These are phyloP conservation scores for Gopherus flavomarginatus DNA, from an alignment of 2,113 vertebrate species.

Conservation along the genomic window DNA sequence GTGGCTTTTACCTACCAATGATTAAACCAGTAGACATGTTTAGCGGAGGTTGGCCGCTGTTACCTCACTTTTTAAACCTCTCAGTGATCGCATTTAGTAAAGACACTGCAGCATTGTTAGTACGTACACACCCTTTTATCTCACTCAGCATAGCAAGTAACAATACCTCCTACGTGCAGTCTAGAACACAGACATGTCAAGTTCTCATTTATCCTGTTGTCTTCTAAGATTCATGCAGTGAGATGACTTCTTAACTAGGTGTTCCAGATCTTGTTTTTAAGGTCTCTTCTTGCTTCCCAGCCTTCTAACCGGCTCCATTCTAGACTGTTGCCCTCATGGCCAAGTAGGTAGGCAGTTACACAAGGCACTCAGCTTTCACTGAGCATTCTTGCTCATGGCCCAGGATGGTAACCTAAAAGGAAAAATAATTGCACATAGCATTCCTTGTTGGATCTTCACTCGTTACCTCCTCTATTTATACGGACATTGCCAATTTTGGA, in stretches of 20 bases:
- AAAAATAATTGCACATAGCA: slow-evolving; percentile 1
- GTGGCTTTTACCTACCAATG: background rate
- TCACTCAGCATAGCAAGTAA: background rate
- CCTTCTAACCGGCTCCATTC: background rate
- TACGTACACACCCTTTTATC: rapidly evolving
- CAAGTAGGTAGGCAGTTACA: background rate
- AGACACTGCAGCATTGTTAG: background rate
- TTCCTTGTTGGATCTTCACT: slow-evolving; percentile 30
- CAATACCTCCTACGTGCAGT: rapidly evolving
- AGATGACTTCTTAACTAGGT: background rate
- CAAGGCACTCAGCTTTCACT: background rate
- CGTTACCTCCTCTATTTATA: slow-evolving; percentile 54
- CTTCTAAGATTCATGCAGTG: background rate
- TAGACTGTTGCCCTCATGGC: background rate
- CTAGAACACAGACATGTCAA: background rate
- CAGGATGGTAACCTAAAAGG: slow-evolving; percentile 48
- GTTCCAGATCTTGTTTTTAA: background rate
- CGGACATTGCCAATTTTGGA: slow-evolving; percentile 30
- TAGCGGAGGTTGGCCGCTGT: background rate
- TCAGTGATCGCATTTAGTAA: background rate
- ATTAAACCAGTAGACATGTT: background rate
- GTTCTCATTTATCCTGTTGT: background rate
- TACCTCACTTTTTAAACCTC: background rate
- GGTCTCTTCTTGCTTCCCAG: background rate
- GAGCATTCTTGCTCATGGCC: slow-evolving; percentile 2